Evolutionary conservation across 1,140 invertebrate species (phyloP).

Genomic region (Zaprionus africanus): DNA sequence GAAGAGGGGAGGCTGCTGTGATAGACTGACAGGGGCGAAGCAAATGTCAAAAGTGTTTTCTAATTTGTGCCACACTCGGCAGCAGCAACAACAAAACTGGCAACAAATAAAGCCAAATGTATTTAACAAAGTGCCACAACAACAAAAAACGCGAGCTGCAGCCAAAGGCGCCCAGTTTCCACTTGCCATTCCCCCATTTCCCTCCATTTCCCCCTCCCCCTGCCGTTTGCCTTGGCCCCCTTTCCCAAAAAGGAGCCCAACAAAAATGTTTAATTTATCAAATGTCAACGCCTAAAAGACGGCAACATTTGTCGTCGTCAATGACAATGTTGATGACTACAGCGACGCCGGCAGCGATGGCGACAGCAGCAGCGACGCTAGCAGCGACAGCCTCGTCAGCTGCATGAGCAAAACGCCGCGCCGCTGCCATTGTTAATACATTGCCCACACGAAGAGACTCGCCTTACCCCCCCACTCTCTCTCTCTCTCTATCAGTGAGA

Average conservation of each 20-base stretch:
- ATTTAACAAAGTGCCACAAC: conserved; percentile 73
- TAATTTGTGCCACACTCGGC: conserved; percentile 72
- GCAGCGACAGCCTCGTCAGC: background rate
- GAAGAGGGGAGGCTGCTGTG: background rate
- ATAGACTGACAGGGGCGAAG: conserved; percentile 28
- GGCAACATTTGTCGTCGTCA: conserved; percentile 81
- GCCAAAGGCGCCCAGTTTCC: conserved; percentile 2
- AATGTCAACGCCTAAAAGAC: conserved; percentile 81
- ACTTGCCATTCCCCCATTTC: background rate
- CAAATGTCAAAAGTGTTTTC: conserved; percentile 81
- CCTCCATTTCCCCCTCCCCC: background rate
- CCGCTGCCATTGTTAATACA: conserved; percentile 49
- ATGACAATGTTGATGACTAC: conserved; percentile 76
- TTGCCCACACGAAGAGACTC: conserved; percentile 22
- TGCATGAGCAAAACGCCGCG: conserved; percentile 19
- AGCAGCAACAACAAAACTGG: conserved; percentile 44
- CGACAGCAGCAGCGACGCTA: background rate
- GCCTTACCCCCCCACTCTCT: background rate
- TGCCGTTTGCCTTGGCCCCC: background rate
- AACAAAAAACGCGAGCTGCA: conserved; percentile 46
- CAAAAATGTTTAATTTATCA: conserved; percentile 82
- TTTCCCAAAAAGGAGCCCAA: conserved; percentile 39
- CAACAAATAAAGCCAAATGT: conserved; percentile 74
- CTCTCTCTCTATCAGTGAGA: background rate
- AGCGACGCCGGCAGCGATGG: conserved; percentile 8